Evolutionary conservation across 1,140 invertebrate species (phyloP), one percentile per base, ranked within the genome.

Genomic region (Oreohelix idahoensis): DNA sequence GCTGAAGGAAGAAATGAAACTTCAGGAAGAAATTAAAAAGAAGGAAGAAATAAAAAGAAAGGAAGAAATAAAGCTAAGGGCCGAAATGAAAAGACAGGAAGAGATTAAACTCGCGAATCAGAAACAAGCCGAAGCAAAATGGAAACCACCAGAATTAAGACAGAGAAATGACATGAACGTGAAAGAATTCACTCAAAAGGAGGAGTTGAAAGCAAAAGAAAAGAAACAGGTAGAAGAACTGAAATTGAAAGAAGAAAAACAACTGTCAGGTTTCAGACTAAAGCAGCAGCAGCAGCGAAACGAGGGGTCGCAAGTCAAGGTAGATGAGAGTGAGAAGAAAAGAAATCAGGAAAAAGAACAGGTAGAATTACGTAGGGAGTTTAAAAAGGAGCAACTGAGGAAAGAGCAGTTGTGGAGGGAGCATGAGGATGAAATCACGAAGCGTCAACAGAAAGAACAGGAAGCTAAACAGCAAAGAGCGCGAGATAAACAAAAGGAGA

Each of bases 321-420:
- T 2, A 23, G 53, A 58, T 35, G 63, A 66, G 8, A 66, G 29
- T 32, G 63, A 66, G n/a, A 32, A 13, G 8, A 66, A 66, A 66
- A 66, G 63, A 35, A 23, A 10, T 11, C 2, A 8, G n/a, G 63
- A 66, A 13, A 29, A 69, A 66, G 75, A 83, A n/a, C 5, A 81
- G 36, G 79, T 73, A 74, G 71, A 75, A 26, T 29, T 36, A 32
- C 26, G 70, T 13, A 39, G n/a, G 69, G 45, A 84, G 42, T n/a
- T 53, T 0, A 79, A 51, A 38, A 77, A 83, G 35, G 81, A 83
- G n/a, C 73, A 77, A 36, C 39, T 77, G 36, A 36, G 73, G n/a
- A 66, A 70, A 74, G 73, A 83, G 10, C 73, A 83, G 74, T 70
- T 77, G n/a, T 29, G 29, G 42, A 51, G 63, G n/a, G 58, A 78